Percentiles rank a stretch among this genome's conserved stretches.
These are phyloP conservation scores for Echinarachnius parma DNA, from an alignment of 53 echinoderm and acorn worm genomes.

Conservation along the genomic window DNA sequence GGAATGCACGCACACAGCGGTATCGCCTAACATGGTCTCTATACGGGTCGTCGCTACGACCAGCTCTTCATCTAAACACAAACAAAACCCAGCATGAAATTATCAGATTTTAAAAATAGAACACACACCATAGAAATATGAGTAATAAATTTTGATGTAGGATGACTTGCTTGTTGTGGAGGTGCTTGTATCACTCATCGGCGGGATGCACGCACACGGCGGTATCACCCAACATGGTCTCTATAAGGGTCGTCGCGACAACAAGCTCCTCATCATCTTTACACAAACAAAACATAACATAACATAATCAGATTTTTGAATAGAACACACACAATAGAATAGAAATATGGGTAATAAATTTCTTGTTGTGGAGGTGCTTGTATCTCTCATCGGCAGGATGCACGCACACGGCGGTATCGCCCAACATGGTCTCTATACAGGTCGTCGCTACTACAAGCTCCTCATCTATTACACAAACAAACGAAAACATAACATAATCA, in stretches of 20 bases:
- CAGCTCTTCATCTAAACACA: constrained; percentile 95
- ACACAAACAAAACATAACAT: too few species aligned
- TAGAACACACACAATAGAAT: too few species aligned
- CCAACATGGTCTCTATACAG: constrained; percentile 97
- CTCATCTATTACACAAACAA: too few species aligned
- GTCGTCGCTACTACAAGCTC: constrained; percentile 95
- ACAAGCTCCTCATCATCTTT: constrained; percentile 95
- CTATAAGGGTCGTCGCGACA: constrained; percentile 93
- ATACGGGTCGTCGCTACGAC: constrained; percentile 95
- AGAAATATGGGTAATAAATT: too few species aligned
- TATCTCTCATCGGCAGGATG: constrained; percentile 90
- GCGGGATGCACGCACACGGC: constrained; percentile 88
- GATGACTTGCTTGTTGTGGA: constrained; percentile 76
- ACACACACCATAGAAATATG: too few species aligned
- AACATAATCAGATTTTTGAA: neutral
- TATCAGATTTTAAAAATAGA: too few species aligned
- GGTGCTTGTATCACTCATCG: constrained; percentile 86
- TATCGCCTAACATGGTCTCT: constrained; percentile 97
- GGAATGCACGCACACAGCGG: constrained; percentile 87
- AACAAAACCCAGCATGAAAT: too few species aligned
- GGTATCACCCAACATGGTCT: constrained; percentile 97
- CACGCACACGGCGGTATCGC: constrained; percentile 87
- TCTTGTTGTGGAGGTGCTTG: constrained; percentile 81
- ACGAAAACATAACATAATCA: neutral
- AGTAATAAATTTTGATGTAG: too few species aligned